Conservation (phyloP, 1,140 invertebrate genomes). For the Harpegnathos saltator region DNA sequence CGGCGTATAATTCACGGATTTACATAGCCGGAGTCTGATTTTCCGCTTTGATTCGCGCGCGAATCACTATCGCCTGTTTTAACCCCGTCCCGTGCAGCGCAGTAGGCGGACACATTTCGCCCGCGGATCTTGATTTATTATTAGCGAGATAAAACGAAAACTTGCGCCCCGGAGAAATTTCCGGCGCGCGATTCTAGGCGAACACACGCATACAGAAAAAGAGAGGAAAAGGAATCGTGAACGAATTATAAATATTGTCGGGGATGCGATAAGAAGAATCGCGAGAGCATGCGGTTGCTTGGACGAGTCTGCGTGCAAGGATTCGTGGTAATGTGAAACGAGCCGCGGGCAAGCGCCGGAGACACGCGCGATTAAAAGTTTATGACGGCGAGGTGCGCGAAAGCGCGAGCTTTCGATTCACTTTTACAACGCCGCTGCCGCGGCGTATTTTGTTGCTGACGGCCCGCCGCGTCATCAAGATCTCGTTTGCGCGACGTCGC, state of each 20-base stretch:
- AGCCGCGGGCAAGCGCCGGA: not conserved
- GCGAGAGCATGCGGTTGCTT: not conserved
- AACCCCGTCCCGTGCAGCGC: constrained; percentile 11
- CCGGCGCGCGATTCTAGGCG: not conserved
- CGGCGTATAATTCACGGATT: constrained; percentile 61
- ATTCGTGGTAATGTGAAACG: not conserved
- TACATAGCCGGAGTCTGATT: constrained; percentile 55
- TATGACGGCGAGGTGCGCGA: not conserved
- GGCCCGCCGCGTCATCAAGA: constrained; percentile 30
- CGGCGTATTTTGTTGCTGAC: constrained; percentile 16
- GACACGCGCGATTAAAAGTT: not conserved
- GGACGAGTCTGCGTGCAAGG: not conserved
- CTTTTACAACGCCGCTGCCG: constrained; percentile 38
- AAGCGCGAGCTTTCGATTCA: constrained; percentile 36
- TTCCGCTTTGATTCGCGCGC: constrained; percentile 50
- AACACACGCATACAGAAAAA: too few species aligned
- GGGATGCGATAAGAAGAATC: not conserved
- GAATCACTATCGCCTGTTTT: constrained; percentile 48
- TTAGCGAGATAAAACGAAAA: not conserved
- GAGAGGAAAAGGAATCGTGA: too few species aligned
- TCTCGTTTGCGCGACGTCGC: constrained; percentile 47
- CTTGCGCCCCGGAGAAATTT: not conserved
- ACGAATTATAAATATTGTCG: too few species aligned
- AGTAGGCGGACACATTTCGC: not conserved
- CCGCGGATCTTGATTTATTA: constrained; percentile 13